phyloP scores from a whole-genome alignment of 2,113 vertebrate species.

The Nycticorax nycticorax region DNA sequence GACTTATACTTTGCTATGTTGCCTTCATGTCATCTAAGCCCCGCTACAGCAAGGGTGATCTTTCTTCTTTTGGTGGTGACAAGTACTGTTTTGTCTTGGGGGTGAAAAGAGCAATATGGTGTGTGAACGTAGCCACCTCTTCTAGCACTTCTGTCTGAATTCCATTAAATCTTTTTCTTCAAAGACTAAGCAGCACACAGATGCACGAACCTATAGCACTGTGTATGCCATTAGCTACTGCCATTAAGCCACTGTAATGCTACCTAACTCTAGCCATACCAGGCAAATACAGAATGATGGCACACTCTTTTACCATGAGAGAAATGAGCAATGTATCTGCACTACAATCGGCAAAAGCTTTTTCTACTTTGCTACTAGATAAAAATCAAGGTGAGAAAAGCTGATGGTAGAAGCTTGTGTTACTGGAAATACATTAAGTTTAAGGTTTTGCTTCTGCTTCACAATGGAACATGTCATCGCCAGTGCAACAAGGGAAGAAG shows the following conservation, averaged over 20 bases:
- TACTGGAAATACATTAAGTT: background rate
- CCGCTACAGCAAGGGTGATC: rapidly evolving
- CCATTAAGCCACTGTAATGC: background rate
- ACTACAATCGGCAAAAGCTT: background rate
- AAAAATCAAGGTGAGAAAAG: background rate
- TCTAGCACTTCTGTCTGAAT: background rate
- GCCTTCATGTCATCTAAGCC: background rate
- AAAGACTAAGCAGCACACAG: background rate
- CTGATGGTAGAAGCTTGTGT: background rate
- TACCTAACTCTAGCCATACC: background rate
- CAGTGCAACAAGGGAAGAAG: background rate
- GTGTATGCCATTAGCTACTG: background rate
- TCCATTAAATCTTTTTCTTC: background rate
- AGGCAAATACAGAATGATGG: background rate
- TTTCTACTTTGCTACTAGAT: background rate
- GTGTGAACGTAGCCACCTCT: background rate
- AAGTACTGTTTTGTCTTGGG: background rate
- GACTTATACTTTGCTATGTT: background rate
- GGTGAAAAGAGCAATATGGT: background rate
- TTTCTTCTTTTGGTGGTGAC: background rate
- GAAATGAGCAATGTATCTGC: background rate
- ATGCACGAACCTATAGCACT: background rate
- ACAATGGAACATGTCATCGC: background rate
- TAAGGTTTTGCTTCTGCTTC: background rate
- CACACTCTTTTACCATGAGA: background rate